A percentile compares a stretch with the other conserved stretches of the same genome.
Conservation (phyloP, 2,797 vertebrate species). For the Aselliscus stoliczkanus region DNA sequence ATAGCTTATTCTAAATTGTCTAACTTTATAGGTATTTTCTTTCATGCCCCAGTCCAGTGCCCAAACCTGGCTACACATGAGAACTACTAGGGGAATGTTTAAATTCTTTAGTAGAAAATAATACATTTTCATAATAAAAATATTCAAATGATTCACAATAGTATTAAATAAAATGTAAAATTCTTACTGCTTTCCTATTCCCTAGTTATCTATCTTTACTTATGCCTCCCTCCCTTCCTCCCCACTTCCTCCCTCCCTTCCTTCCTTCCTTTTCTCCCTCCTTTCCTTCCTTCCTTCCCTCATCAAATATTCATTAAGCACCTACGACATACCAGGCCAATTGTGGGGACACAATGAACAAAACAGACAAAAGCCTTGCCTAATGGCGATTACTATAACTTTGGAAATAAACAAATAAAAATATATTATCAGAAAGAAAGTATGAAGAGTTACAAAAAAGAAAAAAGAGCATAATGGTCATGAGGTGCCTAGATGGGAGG, state of each 20-base stretch:
- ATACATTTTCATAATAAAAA: background rate
- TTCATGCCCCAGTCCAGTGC: background rate
- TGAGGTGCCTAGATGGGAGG: background rate
- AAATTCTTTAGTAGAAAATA: background rate
- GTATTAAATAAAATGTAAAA: background rate
- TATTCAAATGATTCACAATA: background rate
- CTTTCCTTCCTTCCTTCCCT: background rate
- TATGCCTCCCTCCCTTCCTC: background rate
- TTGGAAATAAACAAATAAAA: conserved; percentile 20
- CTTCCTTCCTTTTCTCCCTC: fast-evolving
- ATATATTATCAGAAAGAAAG: background rate
- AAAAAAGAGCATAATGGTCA: background rate
- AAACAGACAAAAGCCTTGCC: background rate
- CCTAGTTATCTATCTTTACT: background rate
- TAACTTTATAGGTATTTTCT: background rate
- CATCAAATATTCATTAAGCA: background rate
- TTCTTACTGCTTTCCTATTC: background rate
- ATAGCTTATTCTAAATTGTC: background rate
- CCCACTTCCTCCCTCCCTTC: fast-evolving
- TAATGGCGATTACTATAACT: background rate
- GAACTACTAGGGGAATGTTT: background rate
- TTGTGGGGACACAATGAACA: background rate
- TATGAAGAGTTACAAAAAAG: background rate
- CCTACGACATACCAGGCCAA: background rate
- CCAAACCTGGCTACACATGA: background rate